These are phyloP conservation scores for Luidia sarsii DNA, from an alignment of 53 echinoderm and acorn worm species.

Conservation along the genomic window DNA sequence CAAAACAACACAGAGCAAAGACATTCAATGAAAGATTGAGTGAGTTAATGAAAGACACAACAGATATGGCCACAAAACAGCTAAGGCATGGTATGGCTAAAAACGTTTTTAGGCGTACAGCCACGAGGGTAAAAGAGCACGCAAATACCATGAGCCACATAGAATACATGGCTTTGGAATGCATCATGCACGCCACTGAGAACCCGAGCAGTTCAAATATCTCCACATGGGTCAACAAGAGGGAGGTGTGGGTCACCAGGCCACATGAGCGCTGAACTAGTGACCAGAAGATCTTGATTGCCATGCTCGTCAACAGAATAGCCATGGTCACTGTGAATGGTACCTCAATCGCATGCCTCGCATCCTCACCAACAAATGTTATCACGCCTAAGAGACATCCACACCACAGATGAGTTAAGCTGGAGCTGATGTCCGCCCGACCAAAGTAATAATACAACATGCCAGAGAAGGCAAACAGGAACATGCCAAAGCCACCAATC, in stretches of 20 bases:
- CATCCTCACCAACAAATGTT: conserved; percentile 52
- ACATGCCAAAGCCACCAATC: conserved; percentile 70
- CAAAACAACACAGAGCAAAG: conserved; percentile 80
- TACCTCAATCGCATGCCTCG: conserved; percentile 23
- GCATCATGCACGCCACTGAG: conserved; percentile 79
- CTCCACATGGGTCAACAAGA: conserved; percentile 76
- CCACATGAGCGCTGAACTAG: conserved; percentile 73
- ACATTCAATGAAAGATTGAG: conserved; percentile 67
- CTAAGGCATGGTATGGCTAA: conserved; percentile 74
- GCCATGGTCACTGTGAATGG: conserved; percentile 70
- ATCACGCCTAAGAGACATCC: conserved; percentile 93
- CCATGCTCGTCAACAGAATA: conserved; percentile 73
- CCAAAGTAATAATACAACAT: conserved; percentile 96
- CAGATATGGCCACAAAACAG: conserved; percentile 62
- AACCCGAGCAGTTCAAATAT: conserved; percentile 87
- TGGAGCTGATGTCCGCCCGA: conserved; percentile 64
- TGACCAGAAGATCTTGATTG: conserved; percentile 74
- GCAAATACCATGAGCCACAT: conserved; percentile 87
- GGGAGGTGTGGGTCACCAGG: conserved; percentile 65
- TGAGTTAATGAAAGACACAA: conserved; percentile 75
- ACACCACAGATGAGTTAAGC: conserved; percentile 90
- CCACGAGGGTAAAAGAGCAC: conserved; percentile 69
- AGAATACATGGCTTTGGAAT: conserved; percentile 57
- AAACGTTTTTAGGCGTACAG: conserved; percentile 74
- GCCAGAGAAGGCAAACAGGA: conserved; percentile 83